Conservation (phyloP, 92 coral and sea anemone species). For the Montipora capitata region DNA sequence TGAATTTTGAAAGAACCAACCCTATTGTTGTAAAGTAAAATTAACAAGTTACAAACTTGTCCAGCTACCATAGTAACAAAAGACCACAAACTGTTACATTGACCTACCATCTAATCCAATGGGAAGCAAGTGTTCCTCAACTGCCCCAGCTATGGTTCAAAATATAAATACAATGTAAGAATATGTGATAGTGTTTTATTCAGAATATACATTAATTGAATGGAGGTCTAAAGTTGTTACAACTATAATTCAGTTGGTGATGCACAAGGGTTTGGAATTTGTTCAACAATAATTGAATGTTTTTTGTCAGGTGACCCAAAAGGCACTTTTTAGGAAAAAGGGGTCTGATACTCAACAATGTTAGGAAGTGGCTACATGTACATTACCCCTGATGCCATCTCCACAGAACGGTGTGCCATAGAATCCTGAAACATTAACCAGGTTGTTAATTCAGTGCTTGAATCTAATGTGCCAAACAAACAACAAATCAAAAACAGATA, state of each 20-base stretch:
- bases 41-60: constrained; percentile 6
- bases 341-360: constrained; percentile 15
- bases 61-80: constrained; percentile 8
- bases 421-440: constrained; percentile 19
- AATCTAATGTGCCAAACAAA: constrained; percentile 1
- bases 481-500: neutral
- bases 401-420: constrained; percentile 16
- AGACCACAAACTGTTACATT: constrained; percentile 1
- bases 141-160: constrained; percentile 27
- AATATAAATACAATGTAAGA: constrained; percentile 2
- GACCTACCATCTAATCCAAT: constrained; percentile 17
- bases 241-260: constrained; percentile 12
- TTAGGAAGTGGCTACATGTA: neutral
- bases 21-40: no score
- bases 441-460: constrained; percentile 12
- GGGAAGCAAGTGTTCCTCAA: constrained; percentile 2
- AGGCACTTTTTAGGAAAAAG: neutral
- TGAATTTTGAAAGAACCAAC: no score
- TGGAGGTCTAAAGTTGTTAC: neutral
- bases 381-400: constrained; percentile 18
- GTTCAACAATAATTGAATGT: neutral
- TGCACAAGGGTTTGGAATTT: constrained; percentile 3
- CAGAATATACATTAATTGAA: neutral
- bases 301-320: constrained; percentile 2
- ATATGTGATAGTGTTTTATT: constrained; percentile 4